Base-by-base conservation (phyloP, 2,797 vertebrate genomes). In the Cyprinella venusta region DNA sequence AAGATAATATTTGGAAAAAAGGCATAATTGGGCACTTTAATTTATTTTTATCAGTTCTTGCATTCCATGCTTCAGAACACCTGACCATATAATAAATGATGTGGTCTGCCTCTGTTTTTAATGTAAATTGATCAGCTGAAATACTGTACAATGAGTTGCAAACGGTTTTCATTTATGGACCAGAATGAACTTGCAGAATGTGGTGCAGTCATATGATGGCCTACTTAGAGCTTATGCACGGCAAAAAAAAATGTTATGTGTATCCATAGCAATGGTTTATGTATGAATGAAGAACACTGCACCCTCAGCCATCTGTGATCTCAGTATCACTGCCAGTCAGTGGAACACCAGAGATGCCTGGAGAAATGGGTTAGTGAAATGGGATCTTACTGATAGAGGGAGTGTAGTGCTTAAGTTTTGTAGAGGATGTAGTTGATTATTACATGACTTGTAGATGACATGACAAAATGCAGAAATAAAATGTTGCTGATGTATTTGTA, bases 241-340 rank as follows among this genome's bases (percentile, higher is more conserved):
- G 74, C 24, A 80, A 69, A 72, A 38, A 68, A 84, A 86, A n/a
- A n/a, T n/a, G n/a, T n/a, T 61, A 26, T 30, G 81, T 70, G 77
- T 83, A 86, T 81, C 78, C 74, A 85, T 83, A 85, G 72, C 45
- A 45, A 86, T 85, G 68, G 82, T 82, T 68, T 82, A 76, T 82
- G 65, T 65, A 82, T 86, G 79, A 72, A 76, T 80, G 75, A 36
- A 63, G 61, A 80, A 48, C 67, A 61, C 50, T 52, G 68, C 48
- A 61, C 81, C 56, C 70, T 48, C 48, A 77, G 79, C 87, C 84
- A 87, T 87, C 86, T 87, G 87, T 80, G 69, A 70, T 65, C 33
- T 56, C 56, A 54, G 59, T 76, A 61, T 74, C 67, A 70, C 64
- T 83, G 81, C 52, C 76, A 69, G 76, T 72, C 72, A 56, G 65